These are phyloP conservation scores for Muscicapa striata DNA, from an alignment of 2,797 vertebrate species.

Conservation along the genomic window DNA sequence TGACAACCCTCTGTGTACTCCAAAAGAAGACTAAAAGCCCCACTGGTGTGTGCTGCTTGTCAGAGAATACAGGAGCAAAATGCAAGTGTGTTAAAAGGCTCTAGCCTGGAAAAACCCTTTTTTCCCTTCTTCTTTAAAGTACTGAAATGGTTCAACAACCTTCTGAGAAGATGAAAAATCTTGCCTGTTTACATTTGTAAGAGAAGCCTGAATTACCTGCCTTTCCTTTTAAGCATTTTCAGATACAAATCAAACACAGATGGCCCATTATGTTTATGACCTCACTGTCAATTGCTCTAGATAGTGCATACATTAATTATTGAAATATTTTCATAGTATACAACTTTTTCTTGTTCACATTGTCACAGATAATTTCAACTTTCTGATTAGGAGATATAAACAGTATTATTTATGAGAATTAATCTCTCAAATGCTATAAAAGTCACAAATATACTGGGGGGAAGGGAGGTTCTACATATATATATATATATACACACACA, in stretches of 20 bases:
- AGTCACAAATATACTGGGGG: conserved; percentile 10
- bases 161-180: conserved; percentile 60
- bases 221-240: conserved; percentile 78
- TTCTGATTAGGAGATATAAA: conserved; percentile 72
- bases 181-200: conserved; percentile 57
- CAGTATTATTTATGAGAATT: conserved; percentile 72
- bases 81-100: neutral
- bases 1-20: conserved; percentile 13
- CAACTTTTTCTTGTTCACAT: conserved; percentile 72
- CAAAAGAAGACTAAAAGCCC: conserved; percentile 29
- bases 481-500: neutral
- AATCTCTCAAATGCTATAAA: conserved; percentile 69
- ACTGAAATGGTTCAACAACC: conserved; percentile 28
- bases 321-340: conserved; percentile 79
- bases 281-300: conserved; percentile 79
- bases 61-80: conserved; percentile 23
- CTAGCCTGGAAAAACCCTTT: neutral
- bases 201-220: conserved; percentile 75
- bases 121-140: neutral
- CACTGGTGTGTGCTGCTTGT: neutral
- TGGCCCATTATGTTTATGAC: conserved; percentile 78
- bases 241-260: conserved; percentile 81
- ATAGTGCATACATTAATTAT: conserved; percentile 80
- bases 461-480: neutral
- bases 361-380: conserved; percentile 75